A percentile compares a stretch with the other conserved stretches of the same genome.
phyloP scores from a whole-genome alignment of 2,797 vertebrate species.

The Ciconia nigra region DNA sequence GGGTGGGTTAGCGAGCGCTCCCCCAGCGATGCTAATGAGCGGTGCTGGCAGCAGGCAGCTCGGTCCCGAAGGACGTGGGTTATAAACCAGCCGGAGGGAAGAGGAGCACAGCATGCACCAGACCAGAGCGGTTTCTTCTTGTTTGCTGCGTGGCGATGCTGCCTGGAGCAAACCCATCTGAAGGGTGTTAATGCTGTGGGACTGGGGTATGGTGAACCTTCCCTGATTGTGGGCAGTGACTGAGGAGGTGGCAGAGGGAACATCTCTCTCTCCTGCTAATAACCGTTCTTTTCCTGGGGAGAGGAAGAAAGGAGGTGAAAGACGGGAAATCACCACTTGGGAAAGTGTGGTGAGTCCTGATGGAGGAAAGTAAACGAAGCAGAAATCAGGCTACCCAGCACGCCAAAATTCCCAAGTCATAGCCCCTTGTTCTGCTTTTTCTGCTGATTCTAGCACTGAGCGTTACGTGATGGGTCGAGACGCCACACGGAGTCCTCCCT shows the following conservation, averaged over 20 bases:
- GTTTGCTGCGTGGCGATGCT: not conserved
- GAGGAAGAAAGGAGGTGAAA: not conserved
- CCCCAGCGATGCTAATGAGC: not conserved
- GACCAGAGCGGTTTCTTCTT: not conserved
- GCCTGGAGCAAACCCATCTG: not conserved
- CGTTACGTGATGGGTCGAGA: not conserved
- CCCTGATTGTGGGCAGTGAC: fast-evolving
- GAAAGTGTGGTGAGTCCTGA: not conserved
- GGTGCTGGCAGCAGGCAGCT: not conserved
- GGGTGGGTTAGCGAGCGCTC: not conserved
- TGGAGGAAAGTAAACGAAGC: not conserved
- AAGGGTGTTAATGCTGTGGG: not conserved
- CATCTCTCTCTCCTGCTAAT: no score
- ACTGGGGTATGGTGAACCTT: not conserved
- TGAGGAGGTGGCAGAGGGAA: not conserved
- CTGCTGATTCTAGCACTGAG: not conserved
- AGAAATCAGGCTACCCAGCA: not conserved
- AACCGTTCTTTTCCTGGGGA: not conserved
- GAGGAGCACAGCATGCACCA: not conserved
- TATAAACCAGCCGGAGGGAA: not conserved
- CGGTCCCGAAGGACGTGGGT: not conserved
- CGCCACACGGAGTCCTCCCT: not conserved
- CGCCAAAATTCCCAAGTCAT: not conserved
- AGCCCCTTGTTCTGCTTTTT: not conserved
- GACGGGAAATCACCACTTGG: not conserved